Base-by-base conservation (phyloP, 2,797 vertebrate genomes). In the Pterois miles region DNA sequence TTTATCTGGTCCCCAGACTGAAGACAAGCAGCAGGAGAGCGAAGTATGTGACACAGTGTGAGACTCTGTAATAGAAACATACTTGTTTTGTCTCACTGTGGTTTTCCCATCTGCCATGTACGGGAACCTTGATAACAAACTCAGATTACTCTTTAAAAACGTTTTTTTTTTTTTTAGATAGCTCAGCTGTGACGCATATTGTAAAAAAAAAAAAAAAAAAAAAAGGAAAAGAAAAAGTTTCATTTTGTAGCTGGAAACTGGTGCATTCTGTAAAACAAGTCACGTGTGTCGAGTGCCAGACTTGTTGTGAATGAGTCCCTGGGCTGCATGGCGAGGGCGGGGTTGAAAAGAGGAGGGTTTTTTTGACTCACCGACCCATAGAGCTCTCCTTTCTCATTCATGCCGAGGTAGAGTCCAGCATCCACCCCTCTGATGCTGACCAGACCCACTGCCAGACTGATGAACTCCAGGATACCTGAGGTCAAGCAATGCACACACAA, bases 401-500 rank as follows among this genome's bases (percentile, higher is more conserved):
- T 99, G 88, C 98, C 97, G 83, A 99, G 96, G 95, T 99, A 99
- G 78, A 99, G 96, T 93, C 98, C 97, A 1, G 97, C 97, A 75
- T 99, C 98, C 94, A 99, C 98, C 60, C 98, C 98, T 72, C 97
- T 96, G 94, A 99, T 98, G 95, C 98, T 99, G 92, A 99, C 98
- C 92, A 99, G 96, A 57, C 98, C 96, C 85, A 99, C 98, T n/a
- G 98, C 98, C 94, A 99, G 94, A 93, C 98, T 99, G 88, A 99
- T 99, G 91, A 99, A 99, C 94, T 99, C 98, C 95, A 99, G 93
- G 94, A 99, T 99, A 87, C 98, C 98, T 99, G 85, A 62, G 90
- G 92, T 83, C 81, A 88, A 85, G 89, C 72, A 79, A 38, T 6
- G 18, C 52, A 91, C 66, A 75, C 18, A 74, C 46, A 77, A 52